These are phyloP conservation scores for Drosophila willistoni DNA, from an alignment of 1,140 invertebrate species.

Conservation along the genomic window DNA sequence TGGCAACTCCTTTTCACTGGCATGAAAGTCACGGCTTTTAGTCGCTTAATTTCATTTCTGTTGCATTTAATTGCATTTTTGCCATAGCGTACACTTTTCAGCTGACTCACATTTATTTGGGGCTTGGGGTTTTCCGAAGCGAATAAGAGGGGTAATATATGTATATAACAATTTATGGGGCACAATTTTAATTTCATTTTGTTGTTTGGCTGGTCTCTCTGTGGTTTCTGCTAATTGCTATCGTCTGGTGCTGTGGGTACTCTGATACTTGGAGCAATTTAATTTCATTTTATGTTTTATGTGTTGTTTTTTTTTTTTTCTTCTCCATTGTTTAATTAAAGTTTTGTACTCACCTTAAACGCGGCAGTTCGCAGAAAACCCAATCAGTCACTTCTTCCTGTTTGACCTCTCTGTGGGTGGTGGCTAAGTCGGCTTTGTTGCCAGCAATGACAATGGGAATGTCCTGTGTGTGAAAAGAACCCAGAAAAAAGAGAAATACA, in stretches of 20 bases:
- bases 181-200: constrained; percentile 62
- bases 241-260: constrained; percentile 12
- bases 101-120: constrained; percentile 28
- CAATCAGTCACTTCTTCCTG: constrained; percentile 92
- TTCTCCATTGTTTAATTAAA: constrained; percentile 26
- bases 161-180: constrained; percentile 52
- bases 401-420: constrained; percentile 87
- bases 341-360: constrained; percentile 85
- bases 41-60: constrained; percentile 75
- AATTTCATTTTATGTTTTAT: constrained; percentile 25
- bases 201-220: constrained; percentile 37
- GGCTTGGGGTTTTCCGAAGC: neutral
- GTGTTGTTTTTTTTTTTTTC: constrained; percentile 26
- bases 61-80: constrained; percentile 72
- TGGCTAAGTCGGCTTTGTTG: constrained; percentile 91
- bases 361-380: constrained; percentile 90
- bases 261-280: constrained; percentile 33
- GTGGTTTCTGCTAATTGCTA: constrained; percentile 67
- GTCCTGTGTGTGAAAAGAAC: constrained; percentile 85
- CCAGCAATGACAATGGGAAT: constrained; percentile 94
- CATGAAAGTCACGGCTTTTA: constrained; percentile 52
- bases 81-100: neutral
- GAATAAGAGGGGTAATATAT: neutral
- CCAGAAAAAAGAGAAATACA: neutral
- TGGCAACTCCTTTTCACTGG: constrained; percentile 26